Evolutionary conservation across 2,888 invertebrate species (phyloP).

Genomic region (Neocrepidodera transversa): DNA sequence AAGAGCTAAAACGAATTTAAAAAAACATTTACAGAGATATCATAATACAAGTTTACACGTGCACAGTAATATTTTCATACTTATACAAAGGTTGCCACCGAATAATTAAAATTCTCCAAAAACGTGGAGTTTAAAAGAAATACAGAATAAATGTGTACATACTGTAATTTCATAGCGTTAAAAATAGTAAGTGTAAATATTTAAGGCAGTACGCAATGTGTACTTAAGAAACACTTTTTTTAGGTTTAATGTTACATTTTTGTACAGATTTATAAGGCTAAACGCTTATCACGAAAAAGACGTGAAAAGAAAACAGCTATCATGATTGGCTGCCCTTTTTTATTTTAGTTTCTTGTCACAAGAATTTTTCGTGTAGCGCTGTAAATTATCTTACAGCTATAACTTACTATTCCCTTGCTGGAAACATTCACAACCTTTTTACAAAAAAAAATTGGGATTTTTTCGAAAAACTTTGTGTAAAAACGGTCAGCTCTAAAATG

Average conservation of each 20-base stretch:
- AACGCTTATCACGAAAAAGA: neutral
- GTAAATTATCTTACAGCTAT: too few species aligned
- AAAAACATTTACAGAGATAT: conserved; percentile 11
- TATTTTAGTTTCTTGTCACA: too few species aligned
- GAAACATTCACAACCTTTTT: too few species aligned
- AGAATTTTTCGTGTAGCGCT: too few species aligned
- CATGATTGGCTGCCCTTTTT: too few species aligned
- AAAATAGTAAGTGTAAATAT: neutral
- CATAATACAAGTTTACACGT: conserved; percentile 14
- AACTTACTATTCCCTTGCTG: too few species aligned
- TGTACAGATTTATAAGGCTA: conserved; percentile 8
- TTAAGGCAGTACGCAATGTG: neutral
- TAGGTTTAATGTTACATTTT: neutral
- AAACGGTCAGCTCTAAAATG: too few species aligned
- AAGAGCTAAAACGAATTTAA: conserved; percentile 10
- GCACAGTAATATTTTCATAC: conserved; percentile 10
- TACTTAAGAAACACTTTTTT: conserved; percentile 6
- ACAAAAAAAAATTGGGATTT: too few species aligned
- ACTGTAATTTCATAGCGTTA: neutral
- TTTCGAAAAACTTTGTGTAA: too few species aligned
- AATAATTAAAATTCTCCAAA: neutral
- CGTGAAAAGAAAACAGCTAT: neutral
- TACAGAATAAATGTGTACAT: neutral
- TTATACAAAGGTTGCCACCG: conserved; percentile 12
- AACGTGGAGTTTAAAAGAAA: neutral